These are phyloP conservation scores for Mesocricetus auratus DNA, from an alignment of 2,113 vertebrate species.

Conservation along the genomic window DNA sequence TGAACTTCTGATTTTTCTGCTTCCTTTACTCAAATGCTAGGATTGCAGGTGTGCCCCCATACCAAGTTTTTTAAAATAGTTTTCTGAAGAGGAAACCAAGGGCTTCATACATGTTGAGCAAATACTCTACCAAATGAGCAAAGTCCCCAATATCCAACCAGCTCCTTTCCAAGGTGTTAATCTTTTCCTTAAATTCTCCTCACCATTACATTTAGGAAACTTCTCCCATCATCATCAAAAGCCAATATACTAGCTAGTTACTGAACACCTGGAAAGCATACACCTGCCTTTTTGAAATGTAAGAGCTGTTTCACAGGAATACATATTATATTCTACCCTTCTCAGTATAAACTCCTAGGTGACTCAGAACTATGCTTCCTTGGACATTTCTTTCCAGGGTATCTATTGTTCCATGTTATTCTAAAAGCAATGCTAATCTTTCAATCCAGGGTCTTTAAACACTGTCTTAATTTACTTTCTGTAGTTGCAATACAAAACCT, in stretches of 20 bases:
- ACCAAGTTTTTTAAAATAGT: background rate
- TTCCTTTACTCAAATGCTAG: background rate
- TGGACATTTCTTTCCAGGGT: background rate
- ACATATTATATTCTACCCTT: background rate
- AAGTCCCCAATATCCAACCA: rapidly evolving
- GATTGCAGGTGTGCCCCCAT: background rate
- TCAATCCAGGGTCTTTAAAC: background rate
- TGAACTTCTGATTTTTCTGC: background rate
- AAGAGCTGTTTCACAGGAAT: background rate
- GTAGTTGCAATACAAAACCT: background rate
- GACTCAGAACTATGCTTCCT: background rate
- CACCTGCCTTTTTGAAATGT: background rate
- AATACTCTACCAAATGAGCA: background rate
- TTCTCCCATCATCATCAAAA: conserved; percentile 19
- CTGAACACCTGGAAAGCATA: background rate
- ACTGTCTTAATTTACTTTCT: background rate
- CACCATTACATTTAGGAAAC: background rate
- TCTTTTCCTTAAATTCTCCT: background rate
- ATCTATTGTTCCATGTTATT: background rate
- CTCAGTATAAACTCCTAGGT: background rate
- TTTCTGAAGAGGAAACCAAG: background rate
- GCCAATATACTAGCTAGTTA: background rate
- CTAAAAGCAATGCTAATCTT: background rate
- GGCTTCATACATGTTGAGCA: background rate
- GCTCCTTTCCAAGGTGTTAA: background rate